A percentile compares a stretch with the other conserved stretches of the same genome.
phyloP scores from a whole-genome alignment of 2,797 vertebrate species.

The Malacoraja senta region DNA sequence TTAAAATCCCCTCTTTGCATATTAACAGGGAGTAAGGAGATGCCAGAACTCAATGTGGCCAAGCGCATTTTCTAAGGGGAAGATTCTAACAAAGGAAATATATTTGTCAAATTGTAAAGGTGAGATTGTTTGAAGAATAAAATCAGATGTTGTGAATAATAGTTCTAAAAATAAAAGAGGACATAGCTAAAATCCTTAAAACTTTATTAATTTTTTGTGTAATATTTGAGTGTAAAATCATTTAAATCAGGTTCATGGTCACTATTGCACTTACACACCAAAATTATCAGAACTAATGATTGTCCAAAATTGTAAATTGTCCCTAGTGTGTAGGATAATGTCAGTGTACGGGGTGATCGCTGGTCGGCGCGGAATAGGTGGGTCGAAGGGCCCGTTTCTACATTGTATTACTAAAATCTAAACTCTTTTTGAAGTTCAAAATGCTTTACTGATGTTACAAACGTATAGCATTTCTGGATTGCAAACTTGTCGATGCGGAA shows the following conservation, averaged over 20 bases:
- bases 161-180: neutral
- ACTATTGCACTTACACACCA: neutral
- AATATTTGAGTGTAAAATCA: neutral
- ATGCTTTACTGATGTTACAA: neutral
- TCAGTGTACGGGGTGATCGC: too few relatives aligned
- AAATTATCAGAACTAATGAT: too few relatives aligned
- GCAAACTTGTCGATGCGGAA: neutral
- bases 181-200: neutral
- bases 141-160: neutral
- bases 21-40: neutral
- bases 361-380: too few relatives aligned
- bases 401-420: too few relatives aligned
- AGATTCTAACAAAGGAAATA: neutral
- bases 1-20: neutral
- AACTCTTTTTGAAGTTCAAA: neutral
- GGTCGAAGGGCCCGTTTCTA: too few relatives aligned
- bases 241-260: neutral
- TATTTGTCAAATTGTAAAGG: neutral
- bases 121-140: conserved; percentile 13
- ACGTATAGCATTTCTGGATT: neutral
- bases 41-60: neutral
- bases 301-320: too few relatives aligned
- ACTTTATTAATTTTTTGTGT: neutral
- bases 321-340: too few relatives aligned
- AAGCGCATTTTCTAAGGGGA: neutral